Evolutionary conservation across 37 sponge, comb jelly and placozoan species (phyloP).

Genomic region (Axinella damicornis): DNA sequence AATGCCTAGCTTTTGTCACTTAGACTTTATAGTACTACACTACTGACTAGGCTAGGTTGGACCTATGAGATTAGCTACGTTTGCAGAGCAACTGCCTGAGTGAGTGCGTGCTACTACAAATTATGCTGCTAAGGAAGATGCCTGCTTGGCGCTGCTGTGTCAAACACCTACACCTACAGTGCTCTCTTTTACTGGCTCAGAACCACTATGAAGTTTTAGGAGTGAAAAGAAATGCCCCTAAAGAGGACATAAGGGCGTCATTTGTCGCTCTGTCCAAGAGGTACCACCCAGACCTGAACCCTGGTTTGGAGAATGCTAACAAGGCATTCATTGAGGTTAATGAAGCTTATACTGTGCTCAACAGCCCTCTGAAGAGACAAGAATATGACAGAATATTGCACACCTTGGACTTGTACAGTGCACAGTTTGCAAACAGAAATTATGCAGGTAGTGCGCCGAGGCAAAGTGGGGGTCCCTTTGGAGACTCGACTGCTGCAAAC

Average conservation of each 20-base stretch:
- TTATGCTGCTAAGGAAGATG: no score
- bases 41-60: no score
- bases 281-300: constrained; percentile 73
- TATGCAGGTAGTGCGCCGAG: background rate
- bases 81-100: no score
- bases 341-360: constrained; percentile 66
- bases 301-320: background rate
- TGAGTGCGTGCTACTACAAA: no score
- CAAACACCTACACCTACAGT: no score
- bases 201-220: constrained; percentile 63
- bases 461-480: background rate
- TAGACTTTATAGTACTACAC: no score
- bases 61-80: no score
- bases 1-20: no score
- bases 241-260: constrained; percentile 47
- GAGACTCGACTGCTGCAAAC: background rate
- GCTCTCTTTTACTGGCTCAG: background rate
- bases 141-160: no score
- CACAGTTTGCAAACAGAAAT: background rate
- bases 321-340: constrained; percentile 52
- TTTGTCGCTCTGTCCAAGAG: constrained; percentile 70
- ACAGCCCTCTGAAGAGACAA: constrained; percentile 17
- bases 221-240: constrained; percentile 34
- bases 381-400: constrained; percentile 51
- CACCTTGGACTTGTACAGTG: background rate